phyloP scores from a whole-genome alignment of 2,113 vertebrate species.

The Cacatua alba region DNA sequence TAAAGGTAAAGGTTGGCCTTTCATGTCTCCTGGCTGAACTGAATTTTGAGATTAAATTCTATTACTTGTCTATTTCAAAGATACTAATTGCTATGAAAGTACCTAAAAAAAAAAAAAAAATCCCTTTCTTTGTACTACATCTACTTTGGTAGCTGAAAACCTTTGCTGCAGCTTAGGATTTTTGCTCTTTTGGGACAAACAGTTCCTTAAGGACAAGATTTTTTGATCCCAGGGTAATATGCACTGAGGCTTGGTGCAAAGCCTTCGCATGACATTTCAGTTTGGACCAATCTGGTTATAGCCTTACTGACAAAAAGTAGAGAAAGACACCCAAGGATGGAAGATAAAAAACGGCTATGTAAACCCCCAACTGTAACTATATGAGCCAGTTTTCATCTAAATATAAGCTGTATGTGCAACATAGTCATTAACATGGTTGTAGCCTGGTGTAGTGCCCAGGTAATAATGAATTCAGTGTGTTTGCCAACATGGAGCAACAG shows the following conservation, averaged over 20 bases:
- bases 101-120: neutral
- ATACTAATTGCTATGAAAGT: neutral
- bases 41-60: neutral
- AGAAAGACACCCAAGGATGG: neutral
- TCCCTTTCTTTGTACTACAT: neutral
- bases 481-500: neutral
- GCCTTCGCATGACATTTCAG: neutral
- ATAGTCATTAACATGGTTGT: neutral
- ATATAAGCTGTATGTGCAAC: neutral
- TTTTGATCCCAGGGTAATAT: neutral
- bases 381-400: neutral
- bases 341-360: neutral
- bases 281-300: neutral
- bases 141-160: neutral
- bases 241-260: neutral
- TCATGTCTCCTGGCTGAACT: neutral
- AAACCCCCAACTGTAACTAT: neutral
- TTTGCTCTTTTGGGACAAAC: neutral
- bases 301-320: neutral
- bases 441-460: neutral
- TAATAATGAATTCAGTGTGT: neutral
- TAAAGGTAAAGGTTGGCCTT: neutral
- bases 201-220: neutral
- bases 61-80: neutral
- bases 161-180: neutral